Conservation (phyloP, 2,113 vertebrate species). For the Taurulus bubalis region DNA sequence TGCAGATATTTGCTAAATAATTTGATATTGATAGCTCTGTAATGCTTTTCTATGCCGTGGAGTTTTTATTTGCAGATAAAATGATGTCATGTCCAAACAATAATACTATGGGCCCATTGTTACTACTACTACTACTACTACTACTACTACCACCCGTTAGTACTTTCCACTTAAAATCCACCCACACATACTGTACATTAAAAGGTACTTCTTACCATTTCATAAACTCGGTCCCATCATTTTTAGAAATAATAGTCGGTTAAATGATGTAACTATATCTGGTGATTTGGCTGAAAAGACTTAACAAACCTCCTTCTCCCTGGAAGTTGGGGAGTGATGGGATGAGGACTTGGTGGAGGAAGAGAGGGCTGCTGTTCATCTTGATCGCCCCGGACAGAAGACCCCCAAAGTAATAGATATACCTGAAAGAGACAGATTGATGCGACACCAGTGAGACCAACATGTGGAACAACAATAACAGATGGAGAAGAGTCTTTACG, state of each 20-base stretch:
- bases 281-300: neutral
- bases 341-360: constrained; percentile 91
- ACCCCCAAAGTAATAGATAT: constrained; percentile 93
- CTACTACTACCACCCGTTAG: neutral
- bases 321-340: constrained; percentile 90
- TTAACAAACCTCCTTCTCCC: constrained; percentile 80
- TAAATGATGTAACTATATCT: neutral
- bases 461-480: constrained; percentile 3
- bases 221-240: neutral
- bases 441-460: neutral
- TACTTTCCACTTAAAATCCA: neutral
- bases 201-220: too few relatives aligned
- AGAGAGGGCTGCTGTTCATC: constrained; percentile 94
- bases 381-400: constrained; percentile 91
- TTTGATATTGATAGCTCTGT: neutral
- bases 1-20: too few relatives aligned
- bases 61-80: too few relatives aligned
- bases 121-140: neutral
- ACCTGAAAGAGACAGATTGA: constrained; percentile 76
- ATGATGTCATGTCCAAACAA: neutral
- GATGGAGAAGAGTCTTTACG: constrained; percentile 8
- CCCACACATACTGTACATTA: neutral
- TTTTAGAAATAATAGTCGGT: neutral
- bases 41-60: neutral
- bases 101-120: neutral